These are phyloP conservation scores for Rhagonycha lutea DNA, from an alignment of 2,888 invertebrate genomes.

Conservation along the genomic window DNA sequence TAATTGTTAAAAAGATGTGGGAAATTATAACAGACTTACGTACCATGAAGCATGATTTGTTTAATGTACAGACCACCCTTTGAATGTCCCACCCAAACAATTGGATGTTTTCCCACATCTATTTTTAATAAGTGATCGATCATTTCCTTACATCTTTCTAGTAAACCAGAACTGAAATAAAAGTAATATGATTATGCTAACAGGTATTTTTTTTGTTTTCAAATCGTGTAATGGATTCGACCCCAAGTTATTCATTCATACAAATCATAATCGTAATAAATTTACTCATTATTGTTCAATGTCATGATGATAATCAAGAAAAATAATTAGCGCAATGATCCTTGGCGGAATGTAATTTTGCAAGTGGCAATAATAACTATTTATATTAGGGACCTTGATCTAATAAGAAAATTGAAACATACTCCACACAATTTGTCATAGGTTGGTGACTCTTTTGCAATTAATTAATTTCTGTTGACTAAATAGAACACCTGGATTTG, in stretches of 20 bases:
- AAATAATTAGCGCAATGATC: background rate
- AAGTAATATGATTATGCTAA: background rate
- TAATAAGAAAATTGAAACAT: background rate
- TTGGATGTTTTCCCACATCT: slow-evolving; percentile 73
- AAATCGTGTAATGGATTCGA: background rate
- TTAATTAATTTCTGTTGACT: background rate
- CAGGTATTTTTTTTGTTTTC: background rate
- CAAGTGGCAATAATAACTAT: background rate
- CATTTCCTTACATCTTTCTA: slow-evolving; percentile 74
- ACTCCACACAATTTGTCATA: background rate
- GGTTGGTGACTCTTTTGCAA: background rate
- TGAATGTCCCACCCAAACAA: slow-evolving; percentile 85
- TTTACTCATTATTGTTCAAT: background rate
- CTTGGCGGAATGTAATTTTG: background rate
- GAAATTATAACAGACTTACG: slow-evolving; percentile 13
- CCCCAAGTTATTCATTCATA: background rate
- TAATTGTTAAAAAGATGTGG: background rate
- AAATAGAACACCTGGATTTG: background rate
- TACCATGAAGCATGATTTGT: slow-evolving; percentile 76
- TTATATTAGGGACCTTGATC: background rate
- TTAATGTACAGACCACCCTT: slow-evolving; percentile 89
- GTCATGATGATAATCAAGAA: background rate
- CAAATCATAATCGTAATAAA: background rate
- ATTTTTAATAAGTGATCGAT: slow-evolving; percentile 66
- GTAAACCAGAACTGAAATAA: slow-evolving; percentile 62